phyloP scores from a whole-genome alignment of 2,888 invertebrate species.

The Nysson spinosus region DNA sequence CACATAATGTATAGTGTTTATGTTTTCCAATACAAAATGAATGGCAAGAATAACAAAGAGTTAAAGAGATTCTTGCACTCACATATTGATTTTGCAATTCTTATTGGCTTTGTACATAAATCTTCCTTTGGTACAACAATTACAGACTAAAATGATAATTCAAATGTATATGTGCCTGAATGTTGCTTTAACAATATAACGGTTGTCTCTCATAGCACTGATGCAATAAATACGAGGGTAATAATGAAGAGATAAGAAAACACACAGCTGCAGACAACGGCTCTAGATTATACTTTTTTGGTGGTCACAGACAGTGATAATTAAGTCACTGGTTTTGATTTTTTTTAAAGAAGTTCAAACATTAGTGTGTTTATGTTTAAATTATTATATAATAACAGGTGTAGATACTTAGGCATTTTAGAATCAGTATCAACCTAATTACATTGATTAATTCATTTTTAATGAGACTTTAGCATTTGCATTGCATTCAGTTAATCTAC shows the following conservation, averaged over 20 bases:
- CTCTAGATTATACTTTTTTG: slow-evolving; percentile 33
- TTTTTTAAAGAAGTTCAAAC: too few species aligned
- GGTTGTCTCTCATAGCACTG: slow-evolving; percentile 25
- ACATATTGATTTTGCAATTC: not conserved
- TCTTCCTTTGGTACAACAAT: slow-evolving; percentile 2
- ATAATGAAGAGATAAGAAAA: slow-evolving; percentile 44
- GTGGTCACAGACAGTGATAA: slow-evolving; percentile 13
- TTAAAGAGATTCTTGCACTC: not conserved
- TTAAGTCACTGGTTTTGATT: slow-evolving; percentile 4
- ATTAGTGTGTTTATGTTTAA: too few species aligned
- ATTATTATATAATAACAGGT: too few species aligned
- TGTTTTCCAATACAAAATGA: slow-evolving; percentile 14
- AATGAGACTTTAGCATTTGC: too few species aligned
- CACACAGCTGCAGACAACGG: slow-evolving; percentile 16
- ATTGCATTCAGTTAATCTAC: too few species aligned
- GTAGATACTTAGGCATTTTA: too few species aligned
- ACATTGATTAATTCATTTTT: too few species aligned
- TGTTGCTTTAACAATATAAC: slow-evolving; percentile 14
- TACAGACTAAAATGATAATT: slow-evolving; percentile 11
- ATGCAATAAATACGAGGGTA: slow-evolving; percentile 23
- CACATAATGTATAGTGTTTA: slow-evolving; percentile 4
- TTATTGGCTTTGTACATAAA: slow-evolving; percentile 2
- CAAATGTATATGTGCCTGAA: slow-evolving; percentile 6
- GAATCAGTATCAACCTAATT: too few species aligned
- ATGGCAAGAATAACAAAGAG: not conserved